Base-by-base conservation (phyloP, 2,888 invertebrate genomes). In the Dryobotodes eremita region DNA sequence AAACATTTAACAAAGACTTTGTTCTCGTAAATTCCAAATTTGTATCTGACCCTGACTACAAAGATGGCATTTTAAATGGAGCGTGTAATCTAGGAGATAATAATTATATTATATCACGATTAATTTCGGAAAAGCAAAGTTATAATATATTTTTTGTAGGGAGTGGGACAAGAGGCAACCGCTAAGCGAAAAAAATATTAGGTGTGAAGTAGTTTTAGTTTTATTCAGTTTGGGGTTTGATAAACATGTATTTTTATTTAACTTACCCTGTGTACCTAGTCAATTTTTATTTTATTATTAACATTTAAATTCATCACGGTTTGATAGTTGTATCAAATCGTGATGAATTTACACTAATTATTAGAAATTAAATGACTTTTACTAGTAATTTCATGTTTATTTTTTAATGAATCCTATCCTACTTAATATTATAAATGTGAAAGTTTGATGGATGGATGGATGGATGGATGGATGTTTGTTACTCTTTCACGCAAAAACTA, bases 61-160 rank as follows among this genome's bases (percentile, higher is more conserved):
- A 82, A 86, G 78, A 75, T 83, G 59, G n/a, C 65, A 74, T 84
- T 84, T 80, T 81, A 88, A 86, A 89, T 86, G 82, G 83, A 85
- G 74, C 77, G 84, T 83, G 74, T 89, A 85, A 88, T 89, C 79
- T 84, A 72, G 46, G 78, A 88, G 80, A 86, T 89, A 85, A 85
- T 88, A 86, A 89, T 89, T 89, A 88, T 73, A 81, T 86, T 72
- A 81, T 87, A 84, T 84, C 76, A 81, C 82, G 83, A 85, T 86
- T 89, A 82, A 75, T 88, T 89, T 86, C 64, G 71, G 77, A 86
- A 83, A 79, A 87, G 86, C 75, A 74, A 85, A 79, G 74, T 82
- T 88, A 64, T 85, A 70, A 79, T 77, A 81, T 59, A 77, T 83
- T 82, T 86, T 86, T 74, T 75, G 11, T n/a, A 17, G 50, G 15